Base-by-base conservation (phyloP, 2,797 vertebrate genomes). In the Ctenosaura bakeri region DNA sequence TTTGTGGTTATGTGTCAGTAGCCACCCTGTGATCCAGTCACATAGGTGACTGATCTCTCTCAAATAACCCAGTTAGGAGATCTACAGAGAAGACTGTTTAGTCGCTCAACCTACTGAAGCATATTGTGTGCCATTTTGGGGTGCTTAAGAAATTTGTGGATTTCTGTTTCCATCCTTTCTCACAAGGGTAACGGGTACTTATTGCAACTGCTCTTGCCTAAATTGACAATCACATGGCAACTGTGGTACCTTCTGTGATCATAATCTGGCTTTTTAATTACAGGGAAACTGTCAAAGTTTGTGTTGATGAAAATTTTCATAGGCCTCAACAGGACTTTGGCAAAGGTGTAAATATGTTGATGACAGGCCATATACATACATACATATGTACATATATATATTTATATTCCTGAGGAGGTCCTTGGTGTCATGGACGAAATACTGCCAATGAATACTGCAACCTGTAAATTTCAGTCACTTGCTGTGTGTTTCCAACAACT, bases 401-500 rank as follows among this genome's bases (percentile, higher is more conserved):
- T 89, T 1, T 42, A 46, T 46, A 46, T 22, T 35, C 35, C 85
- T 89, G 7, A 54, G 82, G 59, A 91, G 89, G 59, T 84, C 20
- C 46, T 90, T 26, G 90, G 87, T 56, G 24, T 26, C 79, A 50
- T 62, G 35, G 91, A 84, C 78, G 1, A 91, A 93, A 38, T 88
- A 64, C 46, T 29, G 38, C 54, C 76, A 79, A 38, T 79, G 46
- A 86, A 22, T 85, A 86, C 85, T 32, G 38, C 62, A 35, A 24
- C 1, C 35, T 73, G 84, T 90, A 52, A 50, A 93, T 93, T 88
- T 88, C 46, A 83, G n/a, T 85, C 59, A 87, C 38, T 88, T 0
- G 0, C 14, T 78, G 0, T 85, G 16, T 71, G 24, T 35, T 38
- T 89, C 93, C 2, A 77, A 2, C 74, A 83, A 85, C 6, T 69